These are phyloP conservation scores for Drosophila gunungcola DNA, from an alignment of 1,140 invertebrate species.

Conservation along the genomic window DNA sequence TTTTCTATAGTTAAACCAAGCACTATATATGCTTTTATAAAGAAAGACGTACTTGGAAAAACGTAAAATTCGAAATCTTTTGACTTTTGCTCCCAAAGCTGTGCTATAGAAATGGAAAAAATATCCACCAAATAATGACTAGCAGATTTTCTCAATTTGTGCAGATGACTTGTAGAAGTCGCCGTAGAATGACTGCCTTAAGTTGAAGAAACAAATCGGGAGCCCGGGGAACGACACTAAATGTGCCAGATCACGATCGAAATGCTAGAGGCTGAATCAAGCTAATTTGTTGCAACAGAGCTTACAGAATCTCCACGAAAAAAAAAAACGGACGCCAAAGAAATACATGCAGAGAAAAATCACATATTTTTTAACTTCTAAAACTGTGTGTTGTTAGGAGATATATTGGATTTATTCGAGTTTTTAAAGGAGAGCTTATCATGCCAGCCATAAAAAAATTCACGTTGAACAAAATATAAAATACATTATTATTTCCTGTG, in stretches of 20 bases:
- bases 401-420: too few species aligned
- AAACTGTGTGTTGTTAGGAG: neutral
- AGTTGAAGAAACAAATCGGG: constrained; percentile 32
- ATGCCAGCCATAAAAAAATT: too few species aligned
- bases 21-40: too few species aligned
- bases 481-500: neutral
- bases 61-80: neutral
- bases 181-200: constrained; percentile 8
- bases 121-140: constrained; percentile 6
- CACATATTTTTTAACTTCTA: neutral
- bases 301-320: constrained; percentile 46
- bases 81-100: constrained; percentile 1
- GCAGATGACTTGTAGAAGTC: constrained; percentile 60
- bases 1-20: too few species aligned
- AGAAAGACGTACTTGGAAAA: too few species aligned
- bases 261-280: constrained; percentile 59
- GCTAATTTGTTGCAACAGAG: constrained; percentile 76
- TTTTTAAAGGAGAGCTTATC: too few species aligned
- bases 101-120: neutral
- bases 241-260: constrained; percentile 54
- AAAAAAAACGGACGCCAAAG: neutral
- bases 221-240: constrained; percentile 19
- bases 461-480: neutral
- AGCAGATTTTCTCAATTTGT: constrained; percentile 59
- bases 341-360: neutral